Percentiles rank a stretch among this genome's conserved stretches.
Conservation (phyloP, 2,888 invertebrate species). For the Phorcus lineatus region DNA sequence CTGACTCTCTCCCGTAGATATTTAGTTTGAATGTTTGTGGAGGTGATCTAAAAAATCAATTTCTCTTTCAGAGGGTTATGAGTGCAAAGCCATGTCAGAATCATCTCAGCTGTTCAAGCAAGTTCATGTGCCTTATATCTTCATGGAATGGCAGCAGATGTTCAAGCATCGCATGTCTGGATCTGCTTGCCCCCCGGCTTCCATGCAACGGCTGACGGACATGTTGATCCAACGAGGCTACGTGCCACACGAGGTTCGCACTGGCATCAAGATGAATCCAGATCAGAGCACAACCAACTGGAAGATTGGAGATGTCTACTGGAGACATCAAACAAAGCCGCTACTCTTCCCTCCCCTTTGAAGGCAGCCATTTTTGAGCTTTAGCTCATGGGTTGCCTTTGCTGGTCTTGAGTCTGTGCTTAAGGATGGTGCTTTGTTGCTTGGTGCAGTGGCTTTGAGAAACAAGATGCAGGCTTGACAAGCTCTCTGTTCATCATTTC, state of each 20-base stretch:
- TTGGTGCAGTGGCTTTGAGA: neutral
- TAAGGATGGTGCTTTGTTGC: neutral
- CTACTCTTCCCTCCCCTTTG: conserved; percentile 38
- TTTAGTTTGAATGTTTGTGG: neutral
- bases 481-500: no score
- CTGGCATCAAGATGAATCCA: conserved; percentile 45
- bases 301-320: conserved; percentile 59
- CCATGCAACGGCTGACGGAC: conserved; percentile 45
- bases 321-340: conserved; percentile 43
- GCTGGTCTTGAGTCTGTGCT: neutral
- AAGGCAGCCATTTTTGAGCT: neutral
- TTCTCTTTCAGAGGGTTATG: conserved; percentile 64
- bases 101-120: conserved; percentile 47
- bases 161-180: conserved; percentile 46
- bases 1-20: neutral
- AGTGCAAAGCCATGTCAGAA: conserved; percentile 61
- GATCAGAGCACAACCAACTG: conserved; percentile 43
- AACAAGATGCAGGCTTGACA: no score
- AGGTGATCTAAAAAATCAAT: neutral
- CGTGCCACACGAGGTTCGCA: conserved; percentile 49
- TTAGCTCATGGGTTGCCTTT: neutral
- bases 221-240: conserved; percentile 47
- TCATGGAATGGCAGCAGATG: conserved; percentile 71
- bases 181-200: conserved; percentile 48
- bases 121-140: conserved; percentile 60